Base-by-base conservation (phyloP, 2,888 invertebrate species). In the Serripes groenlandicus region DNA sequence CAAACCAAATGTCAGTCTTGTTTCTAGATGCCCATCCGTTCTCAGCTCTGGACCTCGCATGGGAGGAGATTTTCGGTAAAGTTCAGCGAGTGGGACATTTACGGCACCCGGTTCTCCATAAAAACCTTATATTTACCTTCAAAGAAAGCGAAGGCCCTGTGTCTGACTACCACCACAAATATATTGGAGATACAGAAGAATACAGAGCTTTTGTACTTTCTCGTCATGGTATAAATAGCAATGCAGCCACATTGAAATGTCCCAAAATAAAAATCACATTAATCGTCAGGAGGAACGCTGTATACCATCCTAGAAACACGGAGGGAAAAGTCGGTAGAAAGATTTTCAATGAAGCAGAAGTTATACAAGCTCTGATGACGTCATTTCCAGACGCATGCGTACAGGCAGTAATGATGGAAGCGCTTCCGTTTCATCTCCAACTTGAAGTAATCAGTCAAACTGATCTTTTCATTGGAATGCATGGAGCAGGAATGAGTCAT, bases 401-500 rank as follows among this genome's bases (percentile, higher is more conserved):
- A 9, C 87, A 79, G 34, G 92, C 86, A 5, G 66, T 88, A 11
- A 88, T 92, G 70, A 88, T 93, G 58, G 93, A 93, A 35, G 21
- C 83, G 11, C 88, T 91, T 32, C 73, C 86, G 7, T 90, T 93
- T 87, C 62, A 81, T 32, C 66, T 88, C 28, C 93, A 93, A 80
- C 80, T 93, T 11, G 70, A 90, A 35, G 62, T 88, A 7, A 89
- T 92, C 23, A 56, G 86, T 21, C 70, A 85, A 7, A 90, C 93
- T 2, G 92, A 93, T 69, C 81, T 93, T 32, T 75, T 93, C 35
- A 87, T 93, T 1, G 93, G 93, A 1, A 92, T 93, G 92, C 93
- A 93, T 73, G 93, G 93, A 0, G 93, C 93, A 2, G 93, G 92
- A 0, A 87, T 93, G 71, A 91, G 92, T 3, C 92, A 93, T 66